Evolutionary conservation across 2,888 invertebrate species (phyloP).

Genomic region (Lochmaea capreae): DNA sequence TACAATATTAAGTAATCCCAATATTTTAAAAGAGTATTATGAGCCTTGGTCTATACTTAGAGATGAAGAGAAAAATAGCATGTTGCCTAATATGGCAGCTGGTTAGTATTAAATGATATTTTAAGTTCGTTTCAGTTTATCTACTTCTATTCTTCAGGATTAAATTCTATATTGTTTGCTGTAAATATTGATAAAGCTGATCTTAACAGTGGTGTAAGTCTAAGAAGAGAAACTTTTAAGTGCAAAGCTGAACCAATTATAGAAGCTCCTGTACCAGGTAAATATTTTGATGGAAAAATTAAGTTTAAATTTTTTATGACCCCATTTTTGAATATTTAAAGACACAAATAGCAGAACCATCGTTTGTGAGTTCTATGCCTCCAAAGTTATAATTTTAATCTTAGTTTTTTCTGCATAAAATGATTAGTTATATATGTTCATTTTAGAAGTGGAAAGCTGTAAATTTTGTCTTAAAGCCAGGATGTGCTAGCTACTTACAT

Average conservation of each 20-base stretch:
- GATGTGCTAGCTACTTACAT: no score
- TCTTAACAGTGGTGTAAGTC: constrained; percentile 72
- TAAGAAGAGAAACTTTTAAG: constrained; percentile 65
- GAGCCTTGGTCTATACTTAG: constrained; percentile 88
- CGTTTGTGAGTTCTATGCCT: no score
- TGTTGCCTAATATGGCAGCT: constrained; percentile 87
- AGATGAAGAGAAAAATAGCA: constrained; percentile 81
- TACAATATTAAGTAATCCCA: constrained; percentile 76
- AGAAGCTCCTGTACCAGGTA: constrained; percentile 73
- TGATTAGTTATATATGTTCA: no score
- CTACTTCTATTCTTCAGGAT: constrained; percentile 67
- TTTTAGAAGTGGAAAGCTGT: no score
- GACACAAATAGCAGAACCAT: no score
- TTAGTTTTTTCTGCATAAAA: no score
- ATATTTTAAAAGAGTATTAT: constrained; percentile 77
- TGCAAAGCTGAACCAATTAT: constrained; percentile 75
- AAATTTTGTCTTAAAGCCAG: no score
- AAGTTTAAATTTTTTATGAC: neutral
- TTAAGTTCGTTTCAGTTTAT: neutral
- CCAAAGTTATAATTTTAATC: no score
- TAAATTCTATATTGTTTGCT: constrained; percentile 92
- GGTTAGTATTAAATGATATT: constrained; percentile 68
- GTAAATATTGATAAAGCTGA: constrained; percentile 90
- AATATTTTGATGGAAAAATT: constrained; percentile 13
- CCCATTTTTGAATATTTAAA: no score